Percentiles rank a stretch among this genome's conserved stretches.
Conservation (phyloP, 1,140 invertebrate genomes). For the Aphis gossypii region DNA sequence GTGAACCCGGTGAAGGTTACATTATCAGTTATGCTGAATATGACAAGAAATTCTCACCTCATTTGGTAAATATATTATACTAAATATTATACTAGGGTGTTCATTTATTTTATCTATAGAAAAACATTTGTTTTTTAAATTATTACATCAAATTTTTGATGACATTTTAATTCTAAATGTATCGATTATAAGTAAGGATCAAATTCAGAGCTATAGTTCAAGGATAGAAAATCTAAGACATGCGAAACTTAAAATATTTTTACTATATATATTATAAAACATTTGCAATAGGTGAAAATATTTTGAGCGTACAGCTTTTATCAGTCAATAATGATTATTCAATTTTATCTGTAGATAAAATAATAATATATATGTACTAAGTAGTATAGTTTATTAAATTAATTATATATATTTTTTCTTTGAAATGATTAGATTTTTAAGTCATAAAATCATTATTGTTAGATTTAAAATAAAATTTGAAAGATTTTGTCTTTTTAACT, state of each 20-base stretch:
- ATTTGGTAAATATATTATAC: slow-evolving; percentile 73
- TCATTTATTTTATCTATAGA: not conserved
- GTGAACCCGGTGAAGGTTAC: slow-evolving; percentile 94
- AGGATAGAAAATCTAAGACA: too few species aligned
- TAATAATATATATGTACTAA: too few species aligned
- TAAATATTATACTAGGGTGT: not conserved
- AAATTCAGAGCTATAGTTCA: not conserved
- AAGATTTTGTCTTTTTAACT: not conserved
- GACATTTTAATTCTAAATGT: too few species aligned
- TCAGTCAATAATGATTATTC: too few species aligned
- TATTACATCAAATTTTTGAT: too few species aligned
- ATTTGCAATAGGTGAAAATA: too few species aligned
- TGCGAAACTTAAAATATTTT: too few species aligned
- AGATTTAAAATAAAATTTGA: not conserved
- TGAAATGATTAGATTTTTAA: not conserved
- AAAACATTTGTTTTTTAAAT: not conserved
- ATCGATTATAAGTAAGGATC: not conserved
- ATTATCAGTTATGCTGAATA: slow-evolving; percentile 96
- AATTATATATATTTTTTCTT: not conserved
- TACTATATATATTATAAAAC: too few species aligned
- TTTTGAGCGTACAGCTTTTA: too few species aligned
- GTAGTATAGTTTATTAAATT: too few species aligned
- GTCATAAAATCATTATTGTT: too few species aligned
- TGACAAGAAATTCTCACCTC: slow-evolving; percentile 97
- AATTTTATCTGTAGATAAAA: too few species aligned